These are phyloP conservation scores for Callimico goeldii DNA, from an alignment of 2,797 vertebrate species.

Conservation along the genomic window DNA sequence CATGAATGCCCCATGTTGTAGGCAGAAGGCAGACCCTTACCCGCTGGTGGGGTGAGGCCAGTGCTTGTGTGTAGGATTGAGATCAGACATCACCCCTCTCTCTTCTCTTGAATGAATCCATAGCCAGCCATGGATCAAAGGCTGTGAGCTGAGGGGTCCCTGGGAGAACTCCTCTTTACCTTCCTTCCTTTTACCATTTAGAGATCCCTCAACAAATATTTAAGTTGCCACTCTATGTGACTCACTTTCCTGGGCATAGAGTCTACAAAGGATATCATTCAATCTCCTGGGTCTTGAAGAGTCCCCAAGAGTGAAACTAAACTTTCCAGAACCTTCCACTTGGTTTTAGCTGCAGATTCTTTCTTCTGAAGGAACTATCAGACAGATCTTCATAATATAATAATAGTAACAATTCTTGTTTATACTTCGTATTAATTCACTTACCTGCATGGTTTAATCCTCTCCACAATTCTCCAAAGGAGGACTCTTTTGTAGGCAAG, in stretches of 20 bases:
- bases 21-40: background rate
- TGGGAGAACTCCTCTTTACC: background rate
- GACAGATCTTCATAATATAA: background rate
- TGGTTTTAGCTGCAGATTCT: background rate
- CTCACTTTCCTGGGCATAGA: background rate
- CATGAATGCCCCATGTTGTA: too few relatives aligned
- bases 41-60: background rate
- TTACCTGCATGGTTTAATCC: background rate
- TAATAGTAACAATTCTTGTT: background rate
- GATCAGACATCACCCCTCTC: accelerated
- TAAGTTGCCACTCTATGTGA: background rate
- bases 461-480: background rate
- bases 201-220: background rate
- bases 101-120: too few relatives aligned
- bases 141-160: background rate
- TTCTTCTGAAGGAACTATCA: background rate
- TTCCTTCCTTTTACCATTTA: background rate
- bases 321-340: background rate
- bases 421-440: background rate
- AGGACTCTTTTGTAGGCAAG: background rate
- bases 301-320: background rate
- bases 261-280: background rate
- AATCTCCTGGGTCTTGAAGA: background rate
- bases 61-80: background rate
- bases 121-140: background rate